Base-by-base conservation (phyloP, 2,888 invertebrate genomes). In the Erebia aethiops region DNA sequence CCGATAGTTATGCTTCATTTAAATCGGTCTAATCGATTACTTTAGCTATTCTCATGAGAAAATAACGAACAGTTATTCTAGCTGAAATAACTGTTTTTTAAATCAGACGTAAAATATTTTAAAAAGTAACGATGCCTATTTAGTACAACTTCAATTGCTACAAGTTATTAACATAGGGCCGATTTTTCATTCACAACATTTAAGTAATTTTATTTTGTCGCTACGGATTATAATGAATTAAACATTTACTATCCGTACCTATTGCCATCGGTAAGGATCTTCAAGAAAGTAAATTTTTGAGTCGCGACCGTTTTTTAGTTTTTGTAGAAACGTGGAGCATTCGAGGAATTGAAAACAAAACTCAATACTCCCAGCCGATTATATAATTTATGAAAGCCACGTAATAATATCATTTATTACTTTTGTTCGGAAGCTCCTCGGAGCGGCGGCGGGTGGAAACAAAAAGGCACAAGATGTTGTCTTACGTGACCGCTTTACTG, bases 401-500 rank as follows among this genome's bases (percentile, higher is more conserved):
- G 67, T 72, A 74, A 74, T 74, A 74, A 74, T 71, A 71, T 67
- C 69, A 72, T 72, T 70, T 70, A 70, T 71, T 72, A 67, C 43
- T 64, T 71, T 65, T 60, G 62, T 66, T 16, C 57, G 52, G 67
- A 16, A 61, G 69, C 65, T 51, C 63, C 65, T 67, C 73, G 73
- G 75, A 67, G 76, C 49, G 49, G 49, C 49, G 49, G 35, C 69
- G 68, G 70, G 21, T 67, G 63, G 64, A 87, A 86, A 84, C 84
- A 80, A 80, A 78, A 76, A 69, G 77, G 78, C 75, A 77, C 84
- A 86, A 88, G 88, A 89, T 88, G 90, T 84, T 84, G 86, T 81
- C 64, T 79, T 71, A 86, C 90, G 91, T 90, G 91, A 87, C 85
- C 70, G 71, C 68, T 73, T 70, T 87, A 77, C 81, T 73, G 81